Evolutionary conservation across 2,888 invertebrate genomes (phyloP).

Genomic region (Eretmocerus hayati): DNA sequence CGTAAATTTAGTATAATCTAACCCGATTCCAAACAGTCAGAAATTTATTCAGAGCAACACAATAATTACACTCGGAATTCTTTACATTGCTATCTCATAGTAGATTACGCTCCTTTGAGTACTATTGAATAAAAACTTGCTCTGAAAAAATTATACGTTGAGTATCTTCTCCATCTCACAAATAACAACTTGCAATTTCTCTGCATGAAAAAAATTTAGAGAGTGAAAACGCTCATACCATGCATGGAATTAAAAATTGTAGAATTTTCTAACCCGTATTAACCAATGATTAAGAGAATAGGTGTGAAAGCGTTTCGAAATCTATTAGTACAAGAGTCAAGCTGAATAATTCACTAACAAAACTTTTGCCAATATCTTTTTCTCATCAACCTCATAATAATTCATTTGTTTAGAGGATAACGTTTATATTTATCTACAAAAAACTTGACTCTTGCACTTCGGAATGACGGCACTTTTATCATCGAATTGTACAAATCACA

Average conservation of each 20-base stretch:
- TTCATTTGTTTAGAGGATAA: slow-evolving; percentile 5
- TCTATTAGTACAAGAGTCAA: slow-evolving; percentile 10
- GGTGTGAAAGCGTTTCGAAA: slow-evolving; percentile 2
- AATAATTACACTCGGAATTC: slow-evolving; percentile 22
- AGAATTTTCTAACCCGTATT: slow-evolving; percentile 6
- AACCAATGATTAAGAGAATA: background rate
- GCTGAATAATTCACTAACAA: background rate
- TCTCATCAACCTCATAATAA: background rate
- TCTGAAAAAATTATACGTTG: slow-evolving; percentile 21
- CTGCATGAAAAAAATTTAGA: slow-evolving; percentile 9
- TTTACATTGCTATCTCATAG: too few species aligned
- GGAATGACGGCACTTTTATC: slow-evolving; percentile 10
- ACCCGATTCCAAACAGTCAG: slow-evolving; percentile 7
- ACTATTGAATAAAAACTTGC: too few species aligned
- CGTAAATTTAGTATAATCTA: slow-evolving; percentile 7
- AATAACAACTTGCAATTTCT: slow-evolving; percentile 7
- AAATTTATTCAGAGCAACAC: slow-evolving; percentile 6
- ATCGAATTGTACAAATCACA: slow-evolving; percentile 13
- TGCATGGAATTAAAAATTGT: slow-evolving; percentile 12
- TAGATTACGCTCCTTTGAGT: too few species aligned
- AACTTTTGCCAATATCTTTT: background rate
- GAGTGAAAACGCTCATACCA: slow-evolving; percentile 9
- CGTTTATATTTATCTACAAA: background rate
- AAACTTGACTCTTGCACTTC: slow-evolving; percentile 13
- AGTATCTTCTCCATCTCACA: slow-evolving; percentile 25